Evolutionary conservation across 2,888 invertebrate genomes (phyloP), one percentile per base, ranked within the genome.

Genomic region (Sceliomorpha sp.): DNA sequence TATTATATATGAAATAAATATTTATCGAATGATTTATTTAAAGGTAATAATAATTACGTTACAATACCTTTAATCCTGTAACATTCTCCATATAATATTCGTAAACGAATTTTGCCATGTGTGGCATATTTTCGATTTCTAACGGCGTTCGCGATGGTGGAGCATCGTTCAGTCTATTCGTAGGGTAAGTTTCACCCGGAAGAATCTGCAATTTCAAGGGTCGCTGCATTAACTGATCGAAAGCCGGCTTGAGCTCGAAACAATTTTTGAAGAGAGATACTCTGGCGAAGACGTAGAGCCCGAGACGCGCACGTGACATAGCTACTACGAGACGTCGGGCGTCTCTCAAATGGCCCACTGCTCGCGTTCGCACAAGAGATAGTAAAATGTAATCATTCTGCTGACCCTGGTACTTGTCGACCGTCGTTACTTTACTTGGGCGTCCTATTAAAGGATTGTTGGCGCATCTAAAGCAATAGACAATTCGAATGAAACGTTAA

Each of bases 351-450:
- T 99, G 99, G 27, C 99, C 99, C n/a, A 99, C 98, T 0, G 97
- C 96, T 83, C 94, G 94, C 0, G 99, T 99, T 70, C 98, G 92
- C 13, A 99, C 99, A 39, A 99, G 89, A 0, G 99, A 99, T 42
- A 99, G 91, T 9, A 99, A 91, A 64, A 99, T 98, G 83, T 96
- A 98, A 89, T 99, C 99, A 89, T 99, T 99, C 89, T 99, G 99
- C 85, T 99, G 99, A 58, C 99, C 99, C 86, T 99, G 99, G 88
- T 98, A 99, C 86, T 99, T 98, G 90, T 99, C 99, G 10, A 99
- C 99, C 0, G 99, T 99, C 0, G 96, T 95, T 15, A 96, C 93
- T 91, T 97, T 98, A 75, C 95, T 93, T 0, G 98, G 98, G 81
- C 94, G 90, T 10, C 99, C 99, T 76, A 99, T 97, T 48, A 99